Conservation (phyloP, 2,888 invertebrate species). For the Idaea straminata region DNA sequence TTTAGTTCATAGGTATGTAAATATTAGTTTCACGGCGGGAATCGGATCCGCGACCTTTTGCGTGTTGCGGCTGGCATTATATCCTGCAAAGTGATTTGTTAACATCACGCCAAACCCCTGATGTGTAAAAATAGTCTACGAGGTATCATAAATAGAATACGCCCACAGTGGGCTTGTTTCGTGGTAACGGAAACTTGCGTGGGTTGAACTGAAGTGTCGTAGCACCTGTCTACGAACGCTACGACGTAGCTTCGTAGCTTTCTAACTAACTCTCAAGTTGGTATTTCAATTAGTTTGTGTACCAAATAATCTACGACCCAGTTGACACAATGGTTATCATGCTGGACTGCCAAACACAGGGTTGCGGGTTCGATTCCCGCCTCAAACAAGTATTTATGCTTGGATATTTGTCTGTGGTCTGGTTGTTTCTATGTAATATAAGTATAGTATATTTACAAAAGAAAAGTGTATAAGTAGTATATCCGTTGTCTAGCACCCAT, state of each 20-base stretch:
- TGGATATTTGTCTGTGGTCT: no score
- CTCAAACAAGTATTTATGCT: no score
- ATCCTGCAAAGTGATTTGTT: background rate
- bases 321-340: no score
- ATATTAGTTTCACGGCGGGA: background rate
- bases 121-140: slow-evolving; percentile 1
- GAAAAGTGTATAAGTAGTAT: no score
- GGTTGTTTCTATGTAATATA: no score
- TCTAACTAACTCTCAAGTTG: no score
- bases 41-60: background rate
- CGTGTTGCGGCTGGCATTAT: background rate
- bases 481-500: no score
- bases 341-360: no score
- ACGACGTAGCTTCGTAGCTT: slow-evolving; percentile 18
- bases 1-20: background rate
- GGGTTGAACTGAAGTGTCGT: slow-evolving; percentile 15
- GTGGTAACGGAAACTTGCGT: slow-evolving; percentile 25
- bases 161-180: slow-evolving; percentile 18
- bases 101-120: background rate
- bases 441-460: no score
- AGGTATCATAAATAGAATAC: slow-evolving; percentile 18
- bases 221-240: slow-evolving; percentile 11
- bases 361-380: no score
- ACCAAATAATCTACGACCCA: no score
- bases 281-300: no score